phyloP scores from a whole-genome alignment of 2,113 vertebrate genomes.

The Probosciger aterrimus region DNA sequence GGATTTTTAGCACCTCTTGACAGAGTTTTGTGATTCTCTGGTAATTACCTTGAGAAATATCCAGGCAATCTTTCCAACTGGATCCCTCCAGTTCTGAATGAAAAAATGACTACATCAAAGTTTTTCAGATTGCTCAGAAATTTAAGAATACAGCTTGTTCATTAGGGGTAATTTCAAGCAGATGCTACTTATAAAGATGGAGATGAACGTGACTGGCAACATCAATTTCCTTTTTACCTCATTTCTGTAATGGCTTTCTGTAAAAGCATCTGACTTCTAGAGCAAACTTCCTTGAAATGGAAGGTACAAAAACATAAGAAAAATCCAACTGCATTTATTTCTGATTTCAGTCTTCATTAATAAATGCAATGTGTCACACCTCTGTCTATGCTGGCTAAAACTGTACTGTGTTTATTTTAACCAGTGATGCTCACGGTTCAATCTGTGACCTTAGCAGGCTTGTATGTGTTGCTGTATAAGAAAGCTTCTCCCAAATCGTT shows the following conservation, averaged over 20 bases:
- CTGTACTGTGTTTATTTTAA: not conserved
- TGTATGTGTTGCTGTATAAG: not conserved
- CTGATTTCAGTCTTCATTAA: not conserved
- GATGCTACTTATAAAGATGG: not conserved
- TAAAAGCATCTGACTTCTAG: not conserved
- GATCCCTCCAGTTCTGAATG: not conserved
- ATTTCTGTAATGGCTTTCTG: constrained; percentile 2
- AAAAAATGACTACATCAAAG: not conserved
- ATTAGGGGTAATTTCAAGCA: constrained; percentile 23
- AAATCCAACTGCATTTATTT: not conserved
- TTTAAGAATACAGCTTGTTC: not conserved
- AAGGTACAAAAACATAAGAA: not conserved
- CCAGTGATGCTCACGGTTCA: not conserved
- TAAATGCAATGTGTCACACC: not conserved
- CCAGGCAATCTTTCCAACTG: not conserved
- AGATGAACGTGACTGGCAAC: not conserved
- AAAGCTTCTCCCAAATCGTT: not conserved
- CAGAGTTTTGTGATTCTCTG: constrained; percentile 13
- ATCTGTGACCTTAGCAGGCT: not conserved
- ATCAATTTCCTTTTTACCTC: constrained; percentile 15
- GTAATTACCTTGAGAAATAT: constrained; percentile 9
- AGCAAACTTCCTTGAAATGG: not conserved
- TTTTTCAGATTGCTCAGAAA: not conserved
- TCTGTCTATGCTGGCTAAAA: not conserved
- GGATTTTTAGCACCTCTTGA: not conserved